phyloP scores from a whole-genome alignment of 2,797 vertebrate genomes.

The Coendou prehensilis region DNA sequence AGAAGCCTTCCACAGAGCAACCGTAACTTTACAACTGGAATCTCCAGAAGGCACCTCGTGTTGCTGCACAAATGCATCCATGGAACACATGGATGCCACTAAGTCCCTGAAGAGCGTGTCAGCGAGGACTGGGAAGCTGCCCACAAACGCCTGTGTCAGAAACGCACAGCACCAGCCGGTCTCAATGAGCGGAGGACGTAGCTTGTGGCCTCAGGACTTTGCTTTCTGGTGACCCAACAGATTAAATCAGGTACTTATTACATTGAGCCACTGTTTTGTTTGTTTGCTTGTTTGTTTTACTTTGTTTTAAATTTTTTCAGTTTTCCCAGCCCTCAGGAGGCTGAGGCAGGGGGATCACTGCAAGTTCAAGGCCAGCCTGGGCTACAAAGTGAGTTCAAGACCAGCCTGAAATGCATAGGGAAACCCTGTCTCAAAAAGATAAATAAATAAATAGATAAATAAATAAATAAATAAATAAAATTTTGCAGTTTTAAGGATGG shows the following conservation, averaged over 20 bases:
- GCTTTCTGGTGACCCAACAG: not conserved
- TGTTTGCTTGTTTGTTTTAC: not conserved
- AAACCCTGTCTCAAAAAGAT: too few relatives aligned
- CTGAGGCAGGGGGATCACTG: too few relatives aligned
- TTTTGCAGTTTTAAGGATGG: too few relatives aligned
- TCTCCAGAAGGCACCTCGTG: not conserved
- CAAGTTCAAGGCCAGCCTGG: too few relatives aligned
- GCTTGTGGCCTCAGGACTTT: not conserved
- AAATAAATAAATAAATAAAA: too few relatives aligned
- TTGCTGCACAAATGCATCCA: not conserved
- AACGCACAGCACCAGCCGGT: fast-evolving
- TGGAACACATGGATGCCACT: not conserved
- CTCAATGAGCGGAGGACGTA: fast-evolving
- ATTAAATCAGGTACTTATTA: not conserved
- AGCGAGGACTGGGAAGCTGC: not conserved
- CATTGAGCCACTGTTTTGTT: not conserved
- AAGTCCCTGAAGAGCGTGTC: too few relatives aligned
- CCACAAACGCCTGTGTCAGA: too few relatives aligned
- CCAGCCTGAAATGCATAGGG: too few relatives aligned
- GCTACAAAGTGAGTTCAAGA: too few relatives aligned
- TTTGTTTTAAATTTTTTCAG: not conserved
- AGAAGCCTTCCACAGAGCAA: fast-evolving
- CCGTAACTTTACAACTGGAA: too few relatives aligned
- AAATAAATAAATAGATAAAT: too few relatives aligned
- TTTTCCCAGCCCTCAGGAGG: not conserved